A percentile compares a stretch with the other conserved stretches of the same genome.
phyloP scores from a whole-genome alignment of 2,797 vertebrate species.

The Trachurus trachurus region DNA sequence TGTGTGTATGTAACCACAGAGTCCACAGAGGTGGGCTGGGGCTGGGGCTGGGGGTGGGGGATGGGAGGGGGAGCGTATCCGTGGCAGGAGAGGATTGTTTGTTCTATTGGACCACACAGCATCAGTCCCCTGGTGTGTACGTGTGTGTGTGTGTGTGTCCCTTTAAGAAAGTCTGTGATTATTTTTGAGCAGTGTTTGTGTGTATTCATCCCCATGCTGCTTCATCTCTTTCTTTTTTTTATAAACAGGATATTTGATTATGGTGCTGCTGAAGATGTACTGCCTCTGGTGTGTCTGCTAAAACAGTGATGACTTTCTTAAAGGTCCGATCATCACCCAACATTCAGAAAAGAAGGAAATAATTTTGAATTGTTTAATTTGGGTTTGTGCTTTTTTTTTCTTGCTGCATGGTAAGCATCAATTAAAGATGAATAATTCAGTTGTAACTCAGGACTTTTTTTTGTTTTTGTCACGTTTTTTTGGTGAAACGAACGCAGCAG shows the following conservation, averaged over 20 bases:
- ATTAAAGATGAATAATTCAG: slow-evolving; percentile 6
- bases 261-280: background rate
- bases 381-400: background rate
- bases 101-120: slow-evolving; percentile 76
- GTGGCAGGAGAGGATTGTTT: slow-evolving; percentile 55
- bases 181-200: slow-evolving; percentile 35
- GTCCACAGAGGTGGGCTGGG: slow-evolving; percentile 32
- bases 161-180: slow-evolving; percentile 44
- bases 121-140: slow-evolving; percentile 39
- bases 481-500: background rate
- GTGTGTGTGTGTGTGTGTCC: slow-evolving; percentile 24
- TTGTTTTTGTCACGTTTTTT: background rate
- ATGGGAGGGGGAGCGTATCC: slow-evolving; percentile 17
- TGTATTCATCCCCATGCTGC: slow-evolving; percentile 12
- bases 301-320: background rate
- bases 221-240: slow-evolving; percentile 1
- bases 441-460: background rate
- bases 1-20: slow-evolving; percentile 20
- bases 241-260: background rate
- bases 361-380: background rate
- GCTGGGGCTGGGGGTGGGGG: slow-evolving; percentile 12
- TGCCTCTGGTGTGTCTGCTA: background rate
- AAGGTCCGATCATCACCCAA: background rate
- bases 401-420: background rate
- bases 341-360: background rate